Conservation (phyloP, 2,113 vertebrate genomes). For the Sturnus vulgaris region DNA sequence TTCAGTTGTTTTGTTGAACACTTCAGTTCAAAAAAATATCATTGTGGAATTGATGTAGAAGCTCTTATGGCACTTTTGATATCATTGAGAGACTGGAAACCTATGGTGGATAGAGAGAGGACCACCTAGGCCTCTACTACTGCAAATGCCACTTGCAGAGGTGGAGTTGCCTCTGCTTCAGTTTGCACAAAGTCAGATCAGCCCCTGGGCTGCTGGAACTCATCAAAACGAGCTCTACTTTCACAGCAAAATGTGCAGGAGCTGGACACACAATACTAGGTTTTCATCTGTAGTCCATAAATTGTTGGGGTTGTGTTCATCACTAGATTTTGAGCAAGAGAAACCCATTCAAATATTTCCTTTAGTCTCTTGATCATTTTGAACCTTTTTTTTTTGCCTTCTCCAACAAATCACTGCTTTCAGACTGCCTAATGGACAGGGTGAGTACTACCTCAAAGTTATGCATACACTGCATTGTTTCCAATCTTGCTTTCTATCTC, state of each 20-base stretch:
- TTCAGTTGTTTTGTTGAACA: too few relatives aligned
- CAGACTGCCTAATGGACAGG: neutral
- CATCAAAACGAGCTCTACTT: neutral
- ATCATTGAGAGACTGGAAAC: neutral
- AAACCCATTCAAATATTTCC: neutral
- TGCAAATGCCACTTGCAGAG: rapidly evolving
- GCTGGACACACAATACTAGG: rapidly evolving
- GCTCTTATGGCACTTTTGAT: neutral
- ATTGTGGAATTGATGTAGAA: neutral
- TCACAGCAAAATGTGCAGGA: neutral
- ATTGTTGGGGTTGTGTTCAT: neutral
- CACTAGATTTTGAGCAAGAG: neutral
- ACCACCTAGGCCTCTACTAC: neutral
- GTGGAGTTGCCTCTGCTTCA: neutral
- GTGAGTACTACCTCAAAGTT: neutral
- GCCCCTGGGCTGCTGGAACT: neutral
- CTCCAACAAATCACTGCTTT: neutral
- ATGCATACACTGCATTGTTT: neutral
- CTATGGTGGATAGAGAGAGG: neutral
- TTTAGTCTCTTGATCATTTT: neutral
- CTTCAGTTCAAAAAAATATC: neutral
- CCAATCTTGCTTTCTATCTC: neutral
- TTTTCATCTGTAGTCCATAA: neutral
- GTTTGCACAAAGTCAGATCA: neutral
- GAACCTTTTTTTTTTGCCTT: neutral